phyloP scores from a whole-genome alignment of 2,888 invertebrate species.

The Exocentrus adspersus region DNA sequence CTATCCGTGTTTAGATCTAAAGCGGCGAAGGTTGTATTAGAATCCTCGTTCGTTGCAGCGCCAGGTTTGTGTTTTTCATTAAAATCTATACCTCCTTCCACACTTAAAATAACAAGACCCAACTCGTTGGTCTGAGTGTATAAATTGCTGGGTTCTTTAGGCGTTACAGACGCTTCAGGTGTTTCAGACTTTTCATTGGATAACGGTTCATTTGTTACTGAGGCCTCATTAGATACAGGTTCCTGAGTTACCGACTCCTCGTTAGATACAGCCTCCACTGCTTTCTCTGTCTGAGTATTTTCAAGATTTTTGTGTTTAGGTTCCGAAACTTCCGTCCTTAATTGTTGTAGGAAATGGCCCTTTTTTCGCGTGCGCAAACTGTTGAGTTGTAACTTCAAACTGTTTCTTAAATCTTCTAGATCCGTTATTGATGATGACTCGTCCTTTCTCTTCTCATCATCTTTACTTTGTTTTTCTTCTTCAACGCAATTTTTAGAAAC shows the following conservation, averaged over 20 bases:
- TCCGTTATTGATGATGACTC: background rate
- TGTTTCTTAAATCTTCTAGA: conserved; percentile 50
- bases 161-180: background rate
- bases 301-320: background rate
- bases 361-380: conserved; percentile 51
- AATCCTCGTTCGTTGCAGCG: conserved; percentile 18
- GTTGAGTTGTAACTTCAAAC: conserved; percentile 49
- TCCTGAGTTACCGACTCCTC: too few species aligned
- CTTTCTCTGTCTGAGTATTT: background rate
- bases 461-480: background rate
- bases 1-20: conserved; percentile 1
- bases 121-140: conserved; percentile 41
- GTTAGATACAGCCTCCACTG: background rate
- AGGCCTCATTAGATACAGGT: too few species aligned
- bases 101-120: conserved; percentile 40
- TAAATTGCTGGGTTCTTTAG: conserved; percentile 13
- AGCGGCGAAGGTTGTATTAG: background rate
- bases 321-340: conserved; percentile 29
- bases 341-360: conserved; percentile 33
- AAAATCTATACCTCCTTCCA: conserved; percentile 43
- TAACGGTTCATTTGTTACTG: too few species aligned
- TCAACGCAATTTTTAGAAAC: too few species aligned
- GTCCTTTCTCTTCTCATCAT: background rate
- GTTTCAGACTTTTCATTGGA: background rate
- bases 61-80: conserved; percentile 32